Percentiles rank a stretch among this genome's conserved stretches.
Conservation (phyloP, 2,797 vertebrate genomes). For the Acestrorhynchus altus region DNA sequence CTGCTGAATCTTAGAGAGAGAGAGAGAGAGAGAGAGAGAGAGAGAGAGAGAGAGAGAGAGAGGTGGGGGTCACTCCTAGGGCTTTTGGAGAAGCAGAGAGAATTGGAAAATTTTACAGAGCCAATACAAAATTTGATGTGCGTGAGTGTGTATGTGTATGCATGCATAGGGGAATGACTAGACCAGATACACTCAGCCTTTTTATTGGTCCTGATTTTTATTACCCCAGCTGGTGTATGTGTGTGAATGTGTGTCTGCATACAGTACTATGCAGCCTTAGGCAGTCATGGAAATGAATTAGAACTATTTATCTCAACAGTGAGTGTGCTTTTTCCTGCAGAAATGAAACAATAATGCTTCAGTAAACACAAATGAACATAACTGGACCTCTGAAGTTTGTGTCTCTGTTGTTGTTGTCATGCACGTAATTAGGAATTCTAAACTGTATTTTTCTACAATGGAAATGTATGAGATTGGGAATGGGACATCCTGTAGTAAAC, state of each 20-base stretch:
- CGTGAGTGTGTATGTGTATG: slow-evolving; percentile 66
- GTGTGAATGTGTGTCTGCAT: slow-evolving; percentile 61
- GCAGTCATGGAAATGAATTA: not conserved
- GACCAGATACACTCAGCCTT: not conserved
- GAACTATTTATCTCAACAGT: too few relatives aligned
- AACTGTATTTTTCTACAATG: too few relatives aligned
- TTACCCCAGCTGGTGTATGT: not conserved
- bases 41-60: slow-evolving; percentile 35
- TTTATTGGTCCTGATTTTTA: not conserved
- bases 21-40: slow-evolving; percentile 26
- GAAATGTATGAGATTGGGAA: too few relatives aligned
- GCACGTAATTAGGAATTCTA: too few relatives aligned
- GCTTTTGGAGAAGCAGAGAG: slow-evolving; percentile 64
- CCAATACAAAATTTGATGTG: slow-evolving; percentile 43
- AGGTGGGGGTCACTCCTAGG: slow-evolving; percentile 71
- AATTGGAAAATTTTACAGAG: slow-evolving; percentile 51
- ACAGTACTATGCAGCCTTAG: slow-evolving; percentile 57
- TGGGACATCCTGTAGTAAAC: too few relatives aligned
- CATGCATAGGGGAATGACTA: slow-evolving; percentile 49
- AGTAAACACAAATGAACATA: too few relatives aligned
- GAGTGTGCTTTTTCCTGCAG: too few relatives aligned
- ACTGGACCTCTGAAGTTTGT: too few relatives aligned
- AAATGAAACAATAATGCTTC: too few relatives aligned
- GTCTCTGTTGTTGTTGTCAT: too few relatives aligned
- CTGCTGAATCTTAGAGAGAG: slow-evolving; percentile 27